Base-by-base conservation (phyloP, 2,113 vertebrate species). In the Kryptolebias marmoratus region DNA sequence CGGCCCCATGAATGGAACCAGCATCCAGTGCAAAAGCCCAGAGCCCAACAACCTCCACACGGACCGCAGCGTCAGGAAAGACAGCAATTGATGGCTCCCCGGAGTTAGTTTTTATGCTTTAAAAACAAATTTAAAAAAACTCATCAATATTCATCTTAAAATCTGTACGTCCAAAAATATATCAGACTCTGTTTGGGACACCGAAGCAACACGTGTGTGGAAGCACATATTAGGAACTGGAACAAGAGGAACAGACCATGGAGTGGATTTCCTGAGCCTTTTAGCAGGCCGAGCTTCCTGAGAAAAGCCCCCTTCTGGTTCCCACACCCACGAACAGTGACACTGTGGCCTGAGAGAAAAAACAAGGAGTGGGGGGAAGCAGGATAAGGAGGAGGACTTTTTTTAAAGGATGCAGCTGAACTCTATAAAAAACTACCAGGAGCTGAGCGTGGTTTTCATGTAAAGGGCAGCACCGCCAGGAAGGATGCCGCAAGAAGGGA, bases 21-120 rank as follows among this genome's bases (percentile, higher is more conserved):
- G 94, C 31, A 80, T 93, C 79, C 93, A 95, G 81, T 94, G 88
- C 32, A 95, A 95, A 64, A 94, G 84, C 83, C 93, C 91, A 0
- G 92, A 95, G 68, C 87, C 93, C 55, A 91, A 91, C 89, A 93
- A 93, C 86, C 53, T 86, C 45, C 72, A 74, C 45, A 87, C 81
- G 1, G 93, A 94, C 73, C 91, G 86, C 47, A 86, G 86, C 80
- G 53, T 88, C 15, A 83, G 89, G 58, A 95, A 95, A 60, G 72
- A 94, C 90, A 95, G 92, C 64, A 84, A 94, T 77, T 95, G 77
- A 94, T 18, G 16, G 2, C 2, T 48, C 5, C 1, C 60, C 44
- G 39, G 28, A 60, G 65, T 68, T 52, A n/a, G 39, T 44, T 32
- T 16, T 58, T 56, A 27, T 0, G 70, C 63, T 68, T 64, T 55